Evolutionary conservation across 2,888 invertebrate genomes (phyloP).

Genomic region (Conomelus anceps): DNA sequence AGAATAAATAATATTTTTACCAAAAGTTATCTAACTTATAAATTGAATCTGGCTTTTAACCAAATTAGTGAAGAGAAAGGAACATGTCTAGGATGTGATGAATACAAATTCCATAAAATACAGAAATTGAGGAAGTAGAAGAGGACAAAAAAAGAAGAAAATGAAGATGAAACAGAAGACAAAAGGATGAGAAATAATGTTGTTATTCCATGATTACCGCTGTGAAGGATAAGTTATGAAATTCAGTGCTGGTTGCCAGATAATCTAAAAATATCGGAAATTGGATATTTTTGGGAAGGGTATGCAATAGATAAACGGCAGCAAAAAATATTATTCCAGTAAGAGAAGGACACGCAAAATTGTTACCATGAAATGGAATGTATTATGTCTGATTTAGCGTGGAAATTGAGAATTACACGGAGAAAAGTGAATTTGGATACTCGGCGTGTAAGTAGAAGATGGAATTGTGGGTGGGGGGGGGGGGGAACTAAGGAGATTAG

Average conservation of each 20-base stretch:
- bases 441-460: too few species aligned
- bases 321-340: neutral
- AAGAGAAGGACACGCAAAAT: neutral
- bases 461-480: too few species aligned
- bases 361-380: neutral
- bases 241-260: neutral
- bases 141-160: neutral
- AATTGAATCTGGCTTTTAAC: too few species aligned
- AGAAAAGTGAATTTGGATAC: neutral
- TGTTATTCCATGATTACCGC: neutral
- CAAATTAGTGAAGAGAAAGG: too few species aligned
- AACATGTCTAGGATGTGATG: too few species aligned
- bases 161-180: neutral
- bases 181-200: neutral
- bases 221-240: slow-evolving; percentile 9
- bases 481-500: too few species aligned
- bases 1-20: too few species aligned
- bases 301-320: neutral
- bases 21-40: too few species aligned
- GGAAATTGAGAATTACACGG: neutral
- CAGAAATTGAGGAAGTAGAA: neutral
- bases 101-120: too few species aligned
- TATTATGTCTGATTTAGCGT: neutral
- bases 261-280: neutral
- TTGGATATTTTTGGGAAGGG: neutral